These are phyloP conservation scores for Apis laboriosa DNA, from an alignment of 1,140 invertebrate species.

Conservation along the genomic window DNA sequence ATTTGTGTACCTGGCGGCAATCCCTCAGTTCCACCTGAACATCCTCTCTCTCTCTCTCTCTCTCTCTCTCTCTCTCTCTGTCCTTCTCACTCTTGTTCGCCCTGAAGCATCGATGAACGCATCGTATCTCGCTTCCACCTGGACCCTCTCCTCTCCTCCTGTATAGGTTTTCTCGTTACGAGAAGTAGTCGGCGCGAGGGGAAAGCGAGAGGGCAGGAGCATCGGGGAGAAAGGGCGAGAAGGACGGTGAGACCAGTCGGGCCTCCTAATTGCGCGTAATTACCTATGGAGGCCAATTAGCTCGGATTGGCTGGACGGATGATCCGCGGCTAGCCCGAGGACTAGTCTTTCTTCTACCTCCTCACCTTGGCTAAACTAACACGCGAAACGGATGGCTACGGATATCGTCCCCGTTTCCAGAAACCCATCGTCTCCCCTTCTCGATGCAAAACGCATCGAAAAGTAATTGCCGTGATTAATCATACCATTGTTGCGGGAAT, in stretches of 20 bases:
- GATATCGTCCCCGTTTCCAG: slow-evolving; percentile 37
- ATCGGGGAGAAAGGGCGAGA: slow-evolving; percentile 32
- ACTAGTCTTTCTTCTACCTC: slow-evolving; percentile 45
- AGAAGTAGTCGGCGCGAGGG: slow-evolving; percentile 27
- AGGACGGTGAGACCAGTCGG: slow-evolving; percentile 47
- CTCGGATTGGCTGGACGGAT: slow-evolving; percentile 67
- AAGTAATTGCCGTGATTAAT: slow-evolving; percentile 13
- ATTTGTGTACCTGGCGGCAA: slow-evolving; percentile 77
- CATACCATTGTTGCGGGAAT: neutral
- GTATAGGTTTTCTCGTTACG: slow-evolving; percentile 59
- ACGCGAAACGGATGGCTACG: slow-evolving; percentile 44
- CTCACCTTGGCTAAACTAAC: slow-evolving; percentile 41
- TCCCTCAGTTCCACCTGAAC: slow-evolving; percentile 47
- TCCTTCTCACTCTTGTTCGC: slow-evolving; percentile 11
- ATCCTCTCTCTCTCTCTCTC: neutral
- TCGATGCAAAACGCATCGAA: slow-evolving; percentile 11
- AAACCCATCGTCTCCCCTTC: neutral
- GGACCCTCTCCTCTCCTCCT: slow-evolving; percentile 50
- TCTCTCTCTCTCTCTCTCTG: neutral
- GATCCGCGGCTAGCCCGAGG: slow-evolving; percentile 63
- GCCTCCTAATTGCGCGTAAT: slow-evolving; percentile 79
- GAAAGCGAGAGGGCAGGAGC: slow-evolving; percentile 17
- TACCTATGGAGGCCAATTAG: slow-evolving; percentile 75
- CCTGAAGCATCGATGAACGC: slow-evolving; percentile 1
- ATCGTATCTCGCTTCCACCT: slow-evolving; percentile 37